A percentile compares a stretch with the other conserved stretches of the same genome.
Evolutionary conservation across 1,140 invertebrate genomes (phyloP).

Genomic region (Chelonus insularis): DNA sequence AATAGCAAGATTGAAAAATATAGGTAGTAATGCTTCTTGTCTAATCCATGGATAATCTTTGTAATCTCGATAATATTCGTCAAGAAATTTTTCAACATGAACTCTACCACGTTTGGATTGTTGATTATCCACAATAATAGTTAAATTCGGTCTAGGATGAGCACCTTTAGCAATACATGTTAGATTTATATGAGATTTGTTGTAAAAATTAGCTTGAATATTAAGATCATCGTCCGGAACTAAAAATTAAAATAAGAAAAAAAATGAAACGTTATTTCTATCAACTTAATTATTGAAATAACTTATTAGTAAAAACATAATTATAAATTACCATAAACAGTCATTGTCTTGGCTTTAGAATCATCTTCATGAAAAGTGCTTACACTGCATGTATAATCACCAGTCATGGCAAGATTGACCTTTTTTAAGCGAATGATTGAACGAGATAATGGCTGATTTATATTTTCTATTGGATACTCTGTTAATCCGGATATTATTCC

Average conservation of each 20-base stretch:
- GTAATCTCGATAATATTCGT: too few relatives aligned
- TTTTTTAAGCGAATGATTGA: slow-evolving; percentile 70
- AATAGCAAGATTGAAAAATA: slow-evolving; percentile 28
- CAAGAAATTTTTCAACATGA: background rate
- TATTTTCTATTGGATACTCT: slow-evolving; percentile 65
- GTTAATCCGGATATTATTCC: slow-evolving; percentile 68
- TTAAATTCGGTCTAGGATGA: slow-evolving; percentile 37
- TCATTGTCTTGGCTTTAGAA: slow-evolving; percentile 69
- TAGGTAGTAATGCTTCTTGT: slow-evolving; percentile 18
- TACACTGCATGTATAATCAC: slow-evolving; percentile 74
- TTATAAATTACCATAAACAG: slow-evolving; percentile 65
- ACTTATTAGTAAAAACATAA: slow-evolving; percentile 17
- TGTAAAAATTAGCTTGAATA: slow-evolving; percentile 32
- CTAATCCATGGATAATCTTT: slow-evolving; percentile 11
- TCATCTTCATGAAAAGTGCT: slow-evolving; percentile 71
- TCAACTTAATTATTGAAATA: too few relatives aligned
- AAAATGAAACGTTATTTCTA: too few relatives aligned
- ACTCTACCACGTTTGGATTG: slow-evolving; percentile 14
- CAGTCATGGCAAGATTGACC: slow-evolving; percentile 70
- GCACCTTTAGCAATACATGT: slow-evolving; percentile 39
- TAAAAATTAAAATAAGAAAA: slow-evolving; percentile 10
- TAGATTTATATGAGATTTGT: slow-evolving; percentile 39
- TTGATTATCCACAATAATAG: slow-evolving; percentile 32
- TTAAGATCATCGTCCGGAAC: slow-evolving; percentile 38
- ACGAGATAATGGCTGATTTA: slow-evolving; percentile 63